Base-by-base conservation (phyloP, 64 coral and sea anemone species). In the Pachyseris speciosa region DNA sequence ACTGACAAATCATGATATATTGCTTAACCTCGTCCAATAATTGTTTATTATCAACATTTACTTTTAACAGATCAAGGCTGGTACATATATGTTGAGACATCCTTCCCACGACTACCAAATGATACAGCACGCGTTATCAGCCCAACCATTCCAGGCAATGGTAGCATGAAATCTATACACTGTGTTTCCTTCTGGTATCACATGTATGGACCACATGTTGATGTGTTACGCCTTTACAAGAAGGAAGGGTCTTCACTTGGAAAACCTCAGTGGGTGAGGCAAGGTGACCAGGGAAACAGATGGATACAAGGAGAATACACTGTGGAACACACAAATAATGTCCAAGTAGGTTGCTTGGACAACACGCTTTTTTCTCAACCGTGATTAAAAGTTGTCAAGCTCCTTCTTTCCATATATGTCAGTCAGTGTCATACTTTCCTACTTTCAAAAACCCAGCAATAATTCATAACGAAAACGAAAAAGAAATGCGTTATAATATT, bases 151-250 rank as follows among this genome's bases (percentile, higher is more conserved):
- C 69, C 74, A 36, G 93, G 89, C 7, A 95, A 99, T 71, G 86
- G 89, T 19, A 93, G 86, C 13, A 19, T 75, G 11, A 79, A 67
- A 68, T 69, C 91, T 3, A 89, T 85, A 15, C 86, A 71, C 42
- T 99, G 97, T 50, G 72, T 99, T 7, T 89, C 63, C 37, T 99
- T 99, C 72, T 99, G 97, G 97, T 99, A 99, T 57, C 97, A 99
- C 22, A 99, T 99, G 97, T 99, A 95, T 72, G 97, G 97, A 22
- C 93, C 97, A 12, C 93, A 99, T 67, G 97, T 99, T n/a, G 89
- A 91, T 28, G 51, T 72, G 17, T 45, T 99, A 15, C 92, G 95
- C 43, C 34, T 99, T 0, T 99, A 99, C 78, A 53, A 52, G 43
- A 83, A n/a, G 36, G 26, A 31, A 24, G 88, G 84, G 36, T 55